Base-by-base conservation (phyloP, 2,888 invertebrate species). In the Nycteola revayana region DNA sequence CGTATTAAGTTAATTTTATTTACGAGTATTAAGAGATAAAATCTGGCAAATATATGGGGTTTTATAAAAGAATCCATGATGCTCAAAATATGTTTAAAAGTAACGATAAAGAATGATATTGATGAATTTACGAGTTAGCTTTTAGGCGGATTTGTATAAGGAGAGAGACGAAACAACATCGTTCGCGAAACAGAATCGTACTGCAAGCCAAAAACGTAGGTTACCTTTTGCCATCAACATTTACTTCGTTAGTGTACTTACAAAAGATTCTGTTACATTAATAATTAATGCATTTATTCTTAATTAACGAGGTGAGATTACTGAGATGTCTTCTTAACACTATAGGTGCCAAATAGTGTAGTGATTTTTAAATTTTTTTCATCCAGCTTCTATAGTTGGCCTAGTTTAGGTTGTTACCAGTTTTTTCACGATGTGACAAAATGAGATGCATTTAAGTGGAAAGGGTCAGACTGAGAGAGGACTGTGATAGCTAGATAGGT, bases 401-500 rank as follows among this genome's bases (percentile, higher is more conserved):
- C 71, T 84, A 84, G 77, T 72, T 76, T 82, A 84, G 78, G 72
- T 83, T 84, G 86, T 87, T 87, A 86, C 87, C 87, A 86, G 82
- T 76, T 76, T 71, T 73, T 75, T 78, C 78, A 73, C 70, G 72
- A 82, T 69, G 75, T 72, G 78, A 80, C 76, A 79, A 75, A 75
- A 69, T 69, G 82, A 75, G 72, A 82, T 79, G 84, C 87, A 84
- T 86, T 87, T 85, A 84, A 65, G 56, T 58, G 86, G 83, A 81
- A 87, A 77, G 85, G 86, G 81, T 85, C 87, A 83, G 88, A 88
- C 88, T 88, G 88, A 88, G 83, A 82, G 79, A 80, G 88, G 87
- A 88, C 88, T 88, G 88, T 88, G 88, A 88, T 88, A 88, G 85
- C 74, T 81, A 84, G 83, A 60, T 86, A 88, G 75, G 84, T 83